phyloP scores from a whole-genome alignment of 2,113 vertebrate genomes.

The Hepsetus odoe region DNA sequence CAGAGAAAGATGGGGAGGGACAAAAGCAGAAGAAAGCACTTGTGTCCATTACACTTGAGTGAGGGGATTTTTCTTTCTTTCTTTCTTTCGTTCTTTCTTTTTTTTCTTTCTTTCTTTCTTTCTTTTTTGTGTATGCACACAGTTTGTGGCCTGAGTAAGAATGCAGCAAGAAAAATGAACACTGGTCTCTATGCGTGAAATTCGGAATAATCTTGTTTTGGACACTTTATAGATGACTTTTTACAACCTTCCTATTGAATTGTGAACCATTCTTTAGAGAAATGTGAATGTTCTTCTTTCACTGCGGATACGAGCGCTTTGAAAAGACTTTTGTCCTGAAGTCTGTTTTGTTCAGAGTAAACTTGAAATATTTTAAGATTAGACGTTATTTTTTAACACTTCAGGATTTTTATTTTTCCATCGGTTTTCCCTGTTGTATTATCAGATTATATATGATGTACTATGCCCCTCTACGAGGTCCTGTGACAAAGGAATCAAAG shows the following conservation, averaged over 20 bases:
- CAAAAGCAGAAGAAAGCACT: constrained; percentile 82
- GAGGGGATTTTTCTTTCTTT: constrained; percentile 52
- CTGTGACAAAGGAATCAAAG: constrained; percentile 20
- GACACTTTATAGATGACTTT: constrained; percentile 21
- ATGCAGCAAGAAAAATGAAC: constrained; percentile 31
- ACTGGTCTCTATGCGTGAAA: constrained; percentile 35
- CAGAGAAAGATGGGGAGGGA: constrained; percentile 41
- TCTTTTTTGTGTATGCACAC: constrained; percentile 9
- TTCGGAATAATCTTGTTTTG: constrained; percentile 16
- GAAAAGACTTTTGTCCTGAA: constrained; percentile 3
- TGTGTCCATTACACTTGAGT: constrained; percentile 89
- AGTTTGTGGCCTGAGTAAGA: constrained; percentile 25
- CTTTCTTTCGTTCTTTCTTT: neutral
- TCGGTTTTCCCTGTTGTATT: constrained; percentile 1
- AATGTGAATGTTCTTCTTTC: constrained; percentile 33
- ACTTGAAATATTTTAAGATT: constrained; percentile 30
- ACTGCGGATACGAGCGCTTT: constrained; percentile 18
- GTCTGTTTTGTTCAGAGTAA: constrained; percentile 28
- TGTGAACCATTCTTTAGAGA: constrained; percentile 32
- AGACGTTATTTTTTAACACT: constrained; percentile 18
- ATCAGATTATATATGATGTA: neutral
- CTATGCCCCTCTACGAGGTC: constrained; percentile 16
- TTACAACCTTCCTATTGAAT: constrained; percentile 15
- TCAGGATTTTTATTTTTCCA: neutral
- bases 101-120: neutral